A percentile compares a stretch with the other conserved stretches of the same genome.
Evolutionary conservation across 2,113 vertebrate species (phyloP).

Genomic region (Hippocampus abdominalis): DNA sequence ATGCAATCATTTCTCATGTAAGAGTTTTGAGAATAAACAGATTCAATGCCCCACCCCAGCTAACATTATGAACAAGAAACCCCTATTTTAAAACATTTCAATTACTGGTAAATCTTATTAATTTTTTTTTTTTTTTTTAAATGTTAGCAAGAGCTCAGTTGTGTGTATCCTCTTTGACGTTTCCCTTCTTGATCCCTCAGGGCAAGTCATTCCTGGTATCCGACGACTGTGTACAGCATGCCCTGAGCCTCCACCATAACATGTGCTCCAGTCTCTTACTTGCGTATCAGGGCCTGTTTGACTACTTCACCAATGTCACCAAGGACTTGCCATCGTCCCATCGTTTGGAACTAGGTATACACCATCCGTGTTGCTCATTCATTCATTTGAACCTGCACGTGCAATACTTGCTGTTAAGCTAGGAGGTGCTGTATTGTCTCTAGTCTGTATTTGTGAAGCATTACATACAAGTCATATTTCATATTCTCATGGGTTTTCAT

Average conservation of each 20-base stretch:
- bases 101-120: not conserved
- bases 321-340: constrained; percentile 89
- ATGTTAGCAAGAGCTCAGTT: not conserved
- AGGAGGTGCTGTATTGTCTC: not conserved
- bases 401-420: not conserved
- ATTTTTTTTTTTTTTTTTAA: not conserved
- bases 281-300: constrained; percentile 92
- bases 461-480: constrained; percentile 17
- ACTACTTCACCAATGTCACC: constrained; percentile 84
- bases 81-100: not conserved
- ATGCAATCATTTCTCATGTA: not conserved
- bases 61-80: not conserved
- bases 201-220: constrained; percentile 89
- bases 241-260: constrained; percentile 87
- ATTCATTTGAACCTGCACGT: not conserved
- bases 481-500: constrained; percentile 47
- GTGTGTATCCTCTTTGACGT: not conserved
- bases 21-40: not conserved
- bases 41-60: not conserved
- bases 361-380: not conserved
- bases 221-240: constrained; percentile 90
- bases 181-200: constrained; percentile 62
- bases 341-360: constrained; percentile 87
- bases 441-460: constrained; percentile 20
- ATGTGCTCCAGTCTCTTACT: constrained; percentile 88